A percentile compares a stretch with the other conserved stretches of the same genome.
Conservation (phyloP, 2,888 invertebrate species). For the Helleia helle region DNA sequence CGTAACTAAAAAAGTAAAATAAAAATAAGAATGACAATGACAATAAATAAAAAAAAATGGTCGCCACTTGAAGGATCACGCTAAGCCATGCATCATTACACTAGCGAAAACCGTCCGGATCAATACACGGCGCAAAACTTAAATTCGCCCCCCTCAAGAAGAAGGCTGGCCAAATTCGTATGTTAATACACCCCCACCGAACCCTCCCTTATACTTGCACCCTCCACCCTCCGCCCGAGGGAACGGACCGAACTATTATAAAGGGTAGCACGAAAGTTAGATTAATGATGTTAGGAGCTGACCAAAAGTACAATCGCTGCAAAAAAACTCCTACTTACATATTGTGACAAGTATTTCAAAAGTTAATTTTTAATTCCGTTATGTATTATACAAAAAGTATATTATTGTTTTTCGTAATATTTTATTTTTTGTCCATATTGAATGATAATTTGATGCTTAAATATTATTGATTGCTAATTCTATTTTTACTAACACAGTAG, state of each 20-base stretch:
- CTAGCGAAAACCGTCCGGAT: constrained; percentile 51
- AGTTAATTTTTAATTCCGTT: no score
- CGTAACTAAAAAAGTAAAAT: no score
- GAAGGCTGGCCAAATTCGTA: constrained; percentile 70
- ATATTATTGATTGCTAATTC: no score
- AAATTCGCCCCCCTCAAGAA: constrained; percentile 65
- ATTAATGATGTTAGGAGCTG: constrained; percentile 75
- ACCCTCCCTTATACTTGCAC: constrained; percentile 29
- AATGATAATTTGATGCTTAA: no score
- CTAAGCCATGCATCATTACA: constrained; percentile 27
- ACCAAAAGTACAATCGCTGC: constrained; percentile 44
- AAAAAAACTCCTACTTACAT: background rate
- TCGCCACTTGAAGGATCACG: constrained; percentile 21
- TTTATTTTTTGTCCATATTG: no score
- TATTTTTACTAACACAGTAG: no score
- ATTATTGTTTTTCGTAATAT: no score
- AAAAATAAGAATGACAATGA: background rate
- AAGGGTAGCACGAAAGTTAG: constrained; percentile 75
- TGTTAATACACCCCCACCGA: constrained; percentile 54
- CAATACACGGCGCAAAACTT: constrained; percentile 69
- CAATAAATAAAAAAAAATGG: constrained; percentile 10
- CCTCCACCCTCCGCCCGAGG: constrained; percentile 40
- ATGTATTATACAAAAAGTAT: no score
- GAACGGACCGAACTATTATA: constrained; percentile 71
- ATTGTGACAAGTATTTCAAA: no score